phyloP scores from a whole-genome alignment of 2,113 vertebrate genomes.

The Eurypyga helias region DNA sequence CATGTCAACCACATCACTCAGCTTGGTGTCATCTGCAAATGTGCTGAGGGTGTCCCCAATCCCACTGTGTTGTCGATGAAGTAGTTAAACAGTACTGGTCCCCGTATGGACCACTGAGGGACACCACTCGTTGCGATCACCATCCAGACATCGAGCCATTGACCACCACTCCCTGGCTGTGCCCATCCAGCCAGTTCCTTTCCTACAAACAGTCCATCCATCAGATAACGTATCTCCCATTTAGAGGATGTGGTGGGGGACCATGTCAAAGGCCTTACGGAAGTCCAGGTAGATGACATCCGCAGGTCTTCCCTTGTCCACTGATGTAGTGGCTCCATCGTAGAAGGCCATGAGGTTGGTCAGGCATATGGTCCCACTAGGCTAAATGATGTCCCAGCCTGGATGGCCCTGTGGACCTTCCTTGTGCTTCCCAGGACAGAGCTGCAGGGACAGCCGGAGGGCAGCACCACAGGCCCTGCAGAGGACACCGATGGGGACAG shows the following conservation, averaged over 20 bases:
- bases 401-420: background rate
- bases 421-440: background rate
- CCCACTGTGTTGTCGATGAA: background rate
- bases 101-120: background rate
- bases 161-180: background rate
- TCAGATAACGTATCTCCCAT: background rate
- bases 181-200: background rate
- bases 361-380: background rate
- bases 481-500: background rate
- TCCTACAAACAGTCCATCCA: background rate
- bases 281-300: background rate
- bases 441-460: background rate
- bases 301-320: background rate
- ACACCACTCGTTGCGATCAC: background rate
- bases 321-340: no score
- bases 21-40: background rate
- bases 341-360: no score
- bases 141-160: background rate
- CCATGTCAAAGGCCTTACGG: background rate
- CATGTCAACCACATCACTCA: background rate
- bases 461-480: rapidly evolving
- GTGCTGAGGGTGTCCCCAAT: no score
- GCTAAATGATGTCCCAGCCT: background rate
- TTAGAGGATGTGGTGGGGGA: background rate
- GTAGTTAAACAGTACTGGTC: background rate